phyloP scores from a whole-genome alignment of 2,888 invertebrate species.

The Rhopalosiphum nymphaeae region DNA sequence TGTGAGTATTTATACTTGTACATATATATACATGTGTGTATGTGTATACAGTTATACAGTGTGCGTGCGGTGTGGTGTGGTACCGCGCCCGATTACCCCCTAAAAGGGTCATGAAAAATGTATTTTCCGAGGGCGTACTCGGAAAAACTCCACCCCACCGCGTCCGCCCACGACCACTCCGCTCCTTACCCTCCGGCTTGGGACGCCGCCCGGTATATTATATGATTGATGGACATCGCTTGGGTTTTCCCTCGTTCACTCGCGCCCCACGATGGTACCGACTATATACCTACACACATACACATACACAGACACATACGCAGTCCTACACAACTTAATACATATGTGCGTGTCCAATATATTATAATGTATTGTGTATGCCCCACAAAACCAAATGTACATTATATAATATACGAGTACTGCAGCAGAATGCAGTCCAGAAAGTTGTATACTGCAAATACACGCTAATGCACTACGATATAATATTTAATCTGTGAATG shows the following conservation, averaged over 20 bases:
- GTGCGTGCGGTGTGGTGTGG: conserved; percentile 32
- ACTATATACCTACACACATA: not conserved
- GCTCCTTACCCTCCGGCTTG: not conserved
- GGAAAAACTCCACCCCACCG: conserved; percentile 63
- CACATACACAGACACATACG: not conserved
- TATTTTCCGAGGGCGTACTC: conserved; percentile 65
- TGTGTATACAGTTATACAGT: not conserved
- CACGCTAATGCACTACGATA: not conserved
- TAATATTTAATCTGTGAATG: not conserved
- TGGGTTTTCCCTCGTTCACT: conserved; percentile 15
- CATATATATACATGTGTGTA: not conserved
- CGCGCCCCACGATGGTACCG: not conserved
- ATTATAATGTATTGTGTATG: conserved; percentile 11
- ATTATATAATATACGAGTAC: not conserved
- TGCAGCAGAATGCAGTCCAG: not conserved
- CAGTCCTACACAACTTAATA: not conserved
- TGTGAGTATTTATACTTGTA: not conserved
- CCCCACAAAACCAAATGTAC: not conserved
- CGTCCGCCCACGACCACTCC: conserved; percentile 28
- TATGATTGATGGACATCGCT: conserved; percentile 55
- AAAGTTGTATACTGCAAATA: not conserved
- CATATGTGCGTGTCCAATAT: not conserved
- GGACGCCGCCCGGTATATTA: conserved; percentile 1
- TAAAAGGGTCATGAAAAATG: conserved; percentile 65
- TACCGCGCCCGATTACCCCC: conserved; percentile 63